Base-by-base conservation (phyloP, 2,113 vertebrate genomes). In the Rhadina sibilatrix region DNA sequence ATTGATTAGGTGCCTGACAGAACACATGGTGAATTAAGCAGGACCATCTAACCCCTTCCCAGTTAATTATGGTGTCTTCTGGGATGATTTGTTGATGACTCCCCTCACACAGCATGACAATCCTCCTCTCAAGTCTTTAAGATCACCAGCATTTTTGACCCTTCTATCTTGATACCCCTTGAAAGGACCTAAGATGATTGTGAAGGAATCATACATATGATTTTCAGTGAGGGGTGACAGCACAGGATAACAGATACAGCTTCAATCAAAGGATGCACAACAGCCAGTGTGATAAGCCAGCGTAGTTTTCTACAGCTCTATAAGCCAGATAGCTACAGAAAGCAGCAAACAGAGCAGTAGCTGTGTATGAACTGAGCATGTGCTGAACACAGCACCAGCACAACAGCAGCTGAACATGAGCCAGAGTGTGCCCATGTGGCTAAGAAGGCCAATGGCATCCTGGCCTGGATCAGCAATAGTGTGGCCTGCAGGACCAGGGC, bases 401-500 rank as follows among this genome's bases (percentile, higher is more conserved):
- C n/a, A 3, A 49, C 31, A 35, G 42, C 2, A 1, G 40, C 6
- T 76, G 15, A 42, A 40, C 30, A 15, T 2, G 14, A 68, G 17
- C 47, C 40, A 61, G 21, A 0, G 2, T 49, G 21, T 61, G 35
- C 47, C 7, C 79, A 54, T 31, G 30, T 31, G 31, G 17, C 47
- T 54, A 27, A 47, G 47, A 50, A 40, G 13, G 11, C n/a, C 61
- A 61, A 0, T 47, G 79, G 25, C 8, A 52, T 54, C 54, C 70
- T 23, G 40, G n/a, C 4, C n/a, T 76, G 38, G 19, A 0, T 13
- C 54, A 69, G 78, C 31, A 53, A 12, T 0, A 6, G 12, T 30
- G 60, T n/a, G 33, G 12, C 8, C 68, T 74, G 60, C 52, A 46
- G 63, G 21, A 33, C 0, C 56, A 83, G 35, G n/a, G 2, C 31